Evolutionary conservation across 2,888 invertebrate genomes (phyloP), one percentile per base, ranked within the genome.

Genomic region (Lithodes maja): DNA sequence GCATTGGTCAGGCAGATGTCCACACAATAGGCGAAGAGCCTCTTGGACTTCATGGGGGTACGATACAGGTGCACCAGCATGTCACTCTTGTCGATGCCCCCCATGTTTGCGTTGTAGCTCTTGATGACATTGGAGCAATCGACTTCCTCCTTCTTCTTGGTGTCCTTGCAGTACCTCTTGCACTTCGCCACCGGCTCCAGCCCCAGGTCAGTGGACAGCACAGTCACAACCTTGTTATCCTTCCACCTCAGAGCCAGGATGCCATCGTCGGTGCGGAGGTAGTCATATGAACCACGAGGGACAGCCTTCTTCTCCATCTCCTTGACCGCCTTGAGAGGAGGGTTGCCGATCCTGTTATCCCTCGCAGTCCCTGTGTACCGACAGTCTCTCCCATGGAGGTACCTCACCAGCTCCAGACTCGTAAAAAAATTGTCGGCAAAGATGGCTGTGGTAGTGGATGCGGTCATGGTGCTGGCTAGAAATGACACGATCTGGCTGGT

Each of bases 401-500:
- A 90, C 50, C 74, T 3, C 12, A 87, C 87, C 12, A 87, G 55
- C 53, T 86, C 86, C 69, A 87, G 17, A 55, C 86, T 90, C 55
- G 71, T 90, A 83, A 86, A 90, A 2, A 68, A 83, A 33, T 90
- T 87, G 61, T 85, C 81, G 15, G 89, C 85, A 52, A 54, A 85
- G 33, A 89, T 89, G 12, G 85, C 53, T 33, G 17, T 87, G 50
- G 68, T 69, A 53, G n/a, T 54, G 80, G 9, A 12, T n/a, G 17
- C 50, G 50, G 17, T 75, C 75, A 87, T 78, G 9, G 83, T 87
- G 55, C 83, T 90, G 69, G 86, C 83, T 15, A 87, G 87, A 3
- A 75, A 74, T 54, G 61, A 52, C 12, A 83, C 86, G 15, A 83
- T 74, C 74, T 87, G 50, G 52, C 83, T 87, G 49, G 61, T 87